These are phyloP conservation scores for Leptestheria dahalacensis DNA, from an alignment of 1,140 invertebrate species.

Conservation along the genomic window DNA sequence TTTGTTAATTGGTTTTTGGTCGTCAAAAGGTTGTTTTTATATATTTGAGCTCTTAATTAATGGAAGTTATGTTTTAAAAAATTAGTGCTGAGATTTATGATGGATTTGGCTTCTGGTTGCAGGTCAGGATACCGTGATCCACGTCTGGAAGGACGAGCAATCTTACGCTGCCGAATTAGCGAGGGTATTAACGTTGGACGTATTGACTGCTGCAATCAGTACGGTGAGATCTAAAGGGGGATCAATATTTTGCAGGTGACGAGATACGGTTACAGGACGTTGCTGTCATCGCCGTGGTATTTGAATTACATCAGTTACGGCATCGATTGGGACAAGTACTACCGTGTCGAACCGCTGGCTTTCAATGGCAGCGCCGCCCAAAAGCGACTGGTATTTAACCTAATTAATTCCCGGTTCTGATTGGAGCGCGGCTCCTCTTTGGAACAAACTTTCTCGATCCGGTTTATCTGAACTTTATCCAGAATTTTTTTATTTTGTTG, in stretches of 20 bases:
- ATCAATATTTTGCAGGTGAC: conserved; percentile 30
- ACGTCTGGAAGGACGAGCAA: conserved; percentile 47
- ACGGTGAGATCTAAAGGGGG: background rate
- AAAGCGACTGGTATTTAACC: conserved; percentile 26
- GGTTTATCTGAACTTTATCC: no score
- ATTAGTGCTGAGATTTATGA: background rate
- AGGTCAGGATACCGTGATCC: conserved; percentile 43
- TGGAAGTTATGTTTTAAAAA: background rate
- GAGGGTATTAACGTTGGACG: conserved; percentile 21
- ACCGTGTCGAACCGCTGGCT: conserved; percentile 54
- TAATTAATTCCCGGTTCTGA: background rate
- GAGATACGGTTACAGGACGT: conserved; percentile 38
- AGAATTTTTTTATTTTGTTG: no score
- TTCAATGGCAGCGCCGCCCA: conserved; percentile 34
- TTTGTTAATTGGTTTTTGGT: background rate
- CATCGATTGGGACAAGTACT: conserved; percentile 61
- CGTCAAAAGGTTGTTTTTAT: background rate
- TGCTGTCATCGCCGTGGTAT: conserved; percentile 77
- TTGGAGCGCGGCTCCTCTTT: background rate
- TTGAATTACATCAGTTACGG: conserved; percentile 54
- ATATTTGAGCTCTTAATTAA: background rate
- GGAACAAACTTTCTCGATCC: background rate
- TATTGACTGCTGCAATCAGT: background rate
- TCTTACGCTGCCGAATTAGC: conserved; percentile 28
- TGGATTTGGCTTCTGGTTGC: background rate